Evolutionary conservation across 1,140 invertebrate species (phyloP), one percentile per base, ranked within the genome.

Genomic region (Anoplophora glabripennis): DNA sequence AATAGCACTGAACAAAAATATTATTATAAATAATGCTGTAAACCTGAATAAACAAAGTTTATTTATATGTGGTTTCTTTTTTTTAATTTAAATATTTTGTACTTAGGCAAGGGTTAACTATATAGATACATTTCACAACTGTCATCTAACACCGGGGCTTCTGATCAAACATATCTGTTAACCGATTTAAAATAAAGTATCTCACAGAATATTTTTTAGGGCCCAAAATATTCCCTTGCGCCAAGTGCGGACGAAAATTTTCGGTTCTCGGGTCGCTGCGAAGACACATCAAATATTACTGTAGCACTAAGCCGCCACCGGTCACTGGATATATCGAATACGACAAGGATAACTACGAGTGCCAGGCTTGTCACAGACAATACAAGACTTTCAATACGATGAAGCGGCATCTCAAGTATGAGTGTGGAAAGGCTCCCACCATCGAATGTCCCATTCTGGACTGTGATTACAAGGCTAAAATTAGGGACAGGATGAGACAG

Each of bases 241-340:
- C 77, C n/a, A 78, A 77, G 28, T 83, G 82, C 65, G 73, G 72
- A 52, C 80, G 81, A 55, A 74, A 72, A 28, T 84, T 83, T 71
- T 79, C 77, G 72, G 63, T 78, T 11, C 61, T 72, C 7, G 78
- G 77, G 21, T 81, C 79, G 21, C 53, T 83, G 41, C 80, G 73
- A 57, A 77, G 81, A 4, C 81, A 83, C 61, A 62, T 82, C 52
- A 76, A 78, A 36, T 77, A 76, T 61, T 76, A 78, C 67, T 79
- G 78, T 66, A 81, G 82, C 35, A 75, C 77, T 21, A 76, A 78
- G 56, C 75, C 77, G 54, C 78, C 85, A 11, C 66, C 68, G 3
- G 44, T 45, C 21, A 40, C 21, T 12, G 47, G 35, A n/a, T 34
- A 21, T 33, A 54, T 36, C n/a, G 48, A 56, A 41, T 14, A 59